Evolutionary conservation across 2,797 vertebrate genomes (phyloP).

Genomic region (Scleropages formosus): DNA sequence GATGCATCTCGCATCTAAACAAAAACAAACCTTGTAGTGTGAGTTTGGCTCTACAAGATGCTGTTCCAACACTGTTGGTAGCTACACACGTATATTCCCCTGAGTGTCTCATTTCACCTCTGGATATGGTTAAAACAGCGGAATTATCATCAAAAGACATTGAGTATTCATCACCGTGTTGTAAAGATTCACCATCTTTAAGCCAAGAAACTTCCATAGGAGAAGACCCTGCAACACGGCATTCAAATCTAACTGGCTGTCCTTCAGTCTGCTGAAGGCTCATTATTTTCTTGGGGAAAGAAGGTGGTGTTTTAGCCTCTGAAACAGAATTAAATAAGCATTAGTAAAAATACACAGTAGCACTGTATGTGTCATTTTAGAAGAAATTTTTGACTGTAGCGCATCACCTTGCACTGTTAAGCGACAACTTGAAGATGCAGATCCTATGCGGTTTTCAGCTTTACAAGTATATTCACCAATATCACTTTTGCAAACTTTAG

Average conservation of each 20-base stretch:
- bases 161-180: conserved; percentile 70
- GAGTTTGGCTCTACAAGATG: conserved; percentile 88
- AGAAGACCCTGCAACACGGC: conserved; percentile 88
- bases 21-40: conserved; percentile 86
- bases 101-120: conserved; percentile 79
- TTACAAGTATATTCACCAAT: conserved; percentile 89
- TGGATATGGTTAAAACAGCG: conserved; percentile 78
- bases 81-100: conserved; percentile 93
- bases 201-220: conserved; percentile 91
- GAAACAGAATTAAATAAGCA: conserved; percentile 54
- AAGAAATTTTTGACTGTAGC: conserved; percentile 10
- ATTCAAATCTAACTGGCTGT: conserved; percentile 81
- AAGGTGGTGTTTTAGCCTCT: conserved; percentile 92
- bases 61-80: conserved; percentile 87
- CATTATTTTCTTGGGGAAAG: conserved; percentile 92
- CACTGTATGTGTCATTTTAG: neutral
- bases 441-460: conserved; percentile 90
- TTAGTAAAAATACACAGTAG: neutral
- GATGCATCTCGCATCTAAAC: neutral
- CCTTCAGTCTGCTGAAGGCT: conserved; percentile 87
- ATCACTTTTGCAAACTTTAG: conserved; percentile 80
- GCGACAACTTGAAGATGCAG: conserved; percentile 78
- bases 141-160: conserved; percentile 87
- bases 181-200: conserved; percentile 82
- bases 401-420: conserved; percentile 88